Conservation (phyloP, 1,140 invertebrate genomes). For the Pentalonia nigronervosa region DNA sequence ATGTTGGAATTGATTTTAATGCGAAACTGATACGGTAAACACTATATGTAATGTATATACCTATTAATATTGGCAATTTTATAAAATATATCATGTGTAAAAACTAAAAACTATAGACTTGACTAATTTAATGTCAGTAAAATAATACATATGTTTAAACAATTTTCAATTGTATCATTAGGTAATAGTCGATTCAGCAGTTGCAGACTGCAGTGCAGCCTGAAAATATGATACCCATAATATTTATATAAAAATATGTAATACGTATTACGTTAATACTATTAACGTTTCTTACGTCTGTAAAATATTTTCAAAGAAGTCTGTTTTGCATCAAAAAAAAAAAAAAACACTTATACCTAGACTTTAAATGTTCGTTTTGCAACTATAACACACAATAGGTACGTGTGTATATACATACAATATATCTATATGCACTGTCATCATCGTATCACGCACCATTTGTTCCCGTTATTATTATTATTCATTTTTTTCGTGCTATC, state of each 20-base stretch:
- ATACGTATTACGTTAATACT: too few species aligned
- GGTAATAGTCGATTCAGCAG: neutral
- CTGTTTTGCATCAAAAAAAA: neutral
- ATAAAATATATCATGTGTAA: too few species aligned
- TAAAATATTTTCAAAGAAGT: neutral
- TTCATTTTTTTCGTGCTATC: neutral
- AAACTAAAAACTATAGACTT: too few species aligned
- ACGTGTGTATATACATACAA: neutral
- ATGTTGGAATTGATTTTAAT: too few species aligned
- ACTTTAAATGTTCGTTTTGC: neutral
- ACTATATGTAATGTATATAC: too few species aligned
- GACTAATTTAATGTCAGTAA: too few species aligned
- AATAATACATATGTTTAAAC: neutral
- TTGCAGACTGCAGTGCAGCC: too few species aligned
- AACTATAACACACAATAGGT: neutral
- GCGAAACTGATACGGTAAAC: too few species aligned
- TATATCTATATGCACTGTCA: neutral
- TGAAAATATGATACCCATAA: neutral
- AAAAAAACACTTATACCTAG: neutral
- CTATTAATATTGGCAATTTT: too few species aligned
- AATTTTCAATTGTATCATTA: neutral
- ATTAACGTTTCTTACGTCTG: neutral
- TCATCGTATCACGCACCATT: slow-evolving; percentile 33
- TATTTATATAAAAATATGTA: neutral
- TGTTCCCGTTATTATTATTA: slow-evolving; percentile 30